Conservation (phyloP, 1,140 invertebrate genomes). For the Caerostris extrusa region DNA sequence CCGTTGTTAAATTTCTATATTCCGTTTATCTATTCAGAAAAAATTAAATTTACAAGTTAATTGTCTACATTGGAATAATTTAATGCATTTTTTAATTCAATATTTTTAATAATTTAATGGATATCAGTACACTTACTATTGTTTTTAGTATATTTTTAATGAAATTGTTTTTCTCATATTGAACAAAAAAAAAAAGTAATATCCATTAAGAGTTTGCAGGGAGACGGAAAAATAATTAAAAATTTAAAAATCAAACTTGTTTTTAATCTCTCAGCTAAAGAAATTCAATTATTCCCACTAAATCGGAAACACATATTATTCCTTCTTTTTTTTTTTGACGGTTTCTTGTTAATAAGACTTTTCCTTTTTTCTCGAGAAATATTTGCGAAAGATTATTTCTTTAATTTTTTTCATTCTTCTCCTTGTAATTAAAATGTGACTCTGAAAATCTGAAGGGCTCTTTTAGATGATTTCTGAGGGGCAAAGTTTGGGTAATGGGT, state of each 20-base stretch:
- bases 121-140: too few species aligned
- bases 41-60: too few species aligned
- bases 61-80: too few species aligned
- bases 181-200: background rate
- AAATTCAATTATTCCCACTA: conserved; percentile 15
- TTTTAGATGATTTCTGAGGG: background rate
- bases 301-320: background rate
- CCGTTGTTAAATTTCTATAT: too few species aligned
- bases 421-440: conserved; percentile 10
- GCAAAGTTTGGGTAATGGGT: background rate
- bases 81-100: too few species aligned
- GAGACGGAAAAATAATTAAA: conserved; percentile 23
- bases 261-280: background rate
- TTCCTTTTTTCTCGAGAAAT: background rate
- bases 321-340: background rate
- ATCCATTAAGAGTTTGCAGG: background rate
- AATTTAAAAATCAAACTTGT: background rate
- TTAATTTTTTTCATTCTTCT: background rate
- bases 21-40: too few species aligned
- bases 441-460: background rate
- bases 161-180: too few species aligned
- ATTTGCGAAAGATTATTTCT: too few species aligned
- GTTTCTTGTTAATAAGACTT: conserved; percentile 8
- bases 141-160: too few species aligned
- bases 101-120: too few species aligned